Conservation (phyloP, 2,797 vertebrate genomes). For the Bovichtus variegatus region DNA sequence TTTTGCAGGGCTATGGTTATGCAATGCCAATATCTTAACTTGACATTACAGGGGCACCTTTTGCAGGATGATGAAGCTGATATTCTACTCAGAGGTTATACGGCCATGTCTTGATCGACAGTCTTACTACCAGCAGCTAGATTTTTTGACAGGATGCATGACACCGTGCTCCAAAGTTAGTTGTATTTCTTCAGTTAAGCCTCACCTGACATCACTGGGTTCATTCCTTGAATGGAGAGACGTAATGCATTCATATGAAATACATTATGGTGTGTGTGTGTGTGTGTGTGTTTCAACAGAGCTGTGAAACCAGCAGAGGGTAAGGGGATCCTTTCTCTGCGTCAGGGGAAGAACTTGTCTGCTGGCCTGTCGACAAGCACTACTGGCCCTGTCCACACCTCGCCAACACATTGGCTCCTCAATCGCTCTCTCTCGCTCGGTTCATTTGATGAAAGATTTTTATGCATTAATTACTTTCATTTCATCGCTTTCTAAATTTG, state of each 20-base stretch:
- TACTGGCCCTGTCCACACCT: slow-evolving; percentile 60
- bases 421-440: neutral
- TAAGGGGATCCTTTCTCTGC: slow-evolving; percentile 69
- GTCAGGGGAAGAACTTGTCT: slow-evolving; percentile 65
- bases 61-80: neutral
- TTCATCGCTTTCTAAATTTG: neutral
- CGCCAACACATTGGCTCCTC: slow-evolving; percentile 42
- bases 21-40: neutral
- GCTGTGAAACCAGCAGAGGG: slow-evolving; percentile 66
- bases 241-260: slow-evolving; percentile 19
- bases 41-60: neutral
- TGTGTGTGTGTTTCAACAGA: slow-evolving; percentile 46
- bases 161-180: neutral
- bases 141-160: neutral
- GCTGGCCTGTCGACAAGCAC: slow-evolving; percentile 64
- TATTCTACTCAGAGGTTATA: neutral
- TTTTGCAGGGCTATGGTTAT: neutral
- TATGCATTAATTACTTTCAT: neutral
- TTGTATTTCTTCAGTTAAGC: slow-evolving; percentile 5
- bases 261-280: neutral
- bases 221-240: neutral
- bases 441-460: slow-evolving; percentile 20
- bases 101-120: neutral
- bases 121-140: neutral
- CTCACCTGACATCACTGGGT: neutral